Base-by-base conservation (phyloP, 2,888 invertebrate species). In the Aphodius sticticus region DNA sequence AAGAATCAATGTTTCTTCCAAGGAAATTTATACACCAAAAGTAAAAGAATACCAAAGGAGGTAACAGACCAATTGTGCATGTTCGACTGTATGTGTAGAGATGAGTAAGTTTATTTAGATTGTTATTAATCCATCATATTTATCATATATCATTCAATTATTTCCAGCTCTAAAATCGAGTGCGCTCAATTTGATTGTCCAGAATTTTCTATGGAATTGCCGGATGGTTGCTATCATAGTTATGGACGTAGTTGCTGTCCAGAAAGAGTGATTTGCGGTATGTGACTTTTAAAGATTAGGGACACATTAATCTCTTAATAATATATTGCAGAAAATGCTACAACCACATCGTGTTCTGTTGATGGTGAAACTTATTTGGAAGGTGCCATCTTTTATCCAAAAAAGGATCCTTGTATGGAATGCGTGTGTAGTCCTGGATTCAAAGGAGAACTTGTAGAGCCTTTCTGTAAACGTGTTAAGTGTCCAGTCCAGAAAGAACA, bases 391-490 rank as follows among this genome's bases (percentile, higher is more conserved):
- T 84, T 85, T 72, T 15, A 78, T 14, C 70, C 82, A 3, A 53
- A 53, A 12, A 12, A 53, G 1, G 78, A 80, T 7, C 77, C 80
- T 71, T 85, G 84, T 76, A 77, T 69, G 7, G 70, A 76, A 6
- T 85, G 85, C 70, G 79, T 82, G 14, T 85, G 85, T 38, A 71
- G 83, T 76, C 77, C 81, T 75, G 83, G 82, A 16, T 84, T 83
- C 74, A 78, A 71, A 6, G 84, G 83, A 7, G 79, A 83, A 80
- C 81, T 81, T 9, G 83, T 75, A 36, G 81, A 77, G 9, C 84
- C 85, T 1, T 85, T 82, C 77, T 85, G 85, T 70, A 80, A 74
- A 37, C 79, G 78, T 69, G 15, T 69, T 6, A 70, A 69, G n/a
- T 85, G 85, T 72, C 76, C 74, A 12, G 77, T 80, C 37, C 83